These are phyloP conservation scores for Ganaspis sp. DNA, from an alignment of 1,140 invertebrate species.

Conservation along the genomic window DNA sequence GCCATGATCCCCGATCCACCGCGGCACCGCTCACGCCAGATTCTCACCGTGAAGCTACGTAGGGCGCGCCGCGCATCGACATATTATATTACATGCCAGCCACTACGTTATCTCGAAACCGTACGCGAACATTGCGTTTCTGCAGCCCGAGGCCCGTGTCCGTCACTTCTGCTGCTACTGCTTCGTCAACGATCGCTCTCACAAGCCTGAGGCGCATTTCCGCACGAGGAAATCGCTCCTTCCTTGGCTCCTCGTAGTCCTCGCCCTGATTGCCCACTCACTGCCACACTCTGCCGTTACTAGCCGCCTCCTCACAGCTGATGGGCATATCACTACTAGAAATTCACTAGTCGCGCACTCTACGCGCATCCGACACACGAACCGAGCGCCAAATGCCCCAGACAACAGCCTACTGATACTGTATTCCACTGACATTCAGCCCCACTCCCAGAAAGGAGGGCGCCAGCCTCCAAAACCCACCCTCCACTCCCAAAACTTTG, in stretches of 20 bases:
- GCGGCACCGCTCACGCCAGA: conserved; percentile 80
- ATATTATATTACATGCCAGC: conserved; percentile 75
- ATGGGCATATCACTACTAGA: conserved; percentile 48
- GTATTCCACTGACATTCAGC: conserved; percentile 12
- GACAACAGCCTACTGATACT: background rate
- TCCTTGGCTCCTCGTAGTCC: conserved; percentile 23
- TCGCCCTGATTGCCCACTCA: conserved; percentile 32
- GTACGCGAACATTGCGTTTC: conserved; percentile 79
- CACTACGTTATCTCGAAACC: conserved; percentile 80
- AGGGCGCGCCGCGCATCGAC: conserved; percentile 70
- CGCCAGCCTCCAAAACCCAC: conserved; percentile 36
- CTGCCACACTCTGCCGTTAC: conserved; percentile 33
- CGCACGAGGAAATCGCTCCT: conserved; percentile 47
- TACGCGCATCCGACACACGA: conserved; percentile 69
- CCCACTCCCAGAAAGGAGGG: conserved; percentile 24
- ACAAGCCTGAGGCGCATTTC: conserved; percentile 68
- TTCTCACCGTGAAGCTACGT: conserved; percentile 79
- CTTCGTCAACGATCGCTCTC: conserved; percentile 48
- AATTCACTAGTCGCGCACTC: conserved; percentile 41
- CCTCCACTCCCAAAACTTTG: background rate
- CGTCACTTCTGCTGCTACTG: conserved; percentile 45
- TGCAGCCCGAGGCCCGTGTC: conserved; percentile 61
- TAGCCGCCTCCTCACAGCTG: conserved; percentile 51
- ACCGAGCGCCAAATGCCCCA: conserved; percentile 60
- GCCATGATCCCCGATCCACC: conserved; percentile 79